Evolutionary conservation across 2,113 vertebrate genomes (phyloP).

Genomic region (Proterorhinus semilunaris): DNA sequence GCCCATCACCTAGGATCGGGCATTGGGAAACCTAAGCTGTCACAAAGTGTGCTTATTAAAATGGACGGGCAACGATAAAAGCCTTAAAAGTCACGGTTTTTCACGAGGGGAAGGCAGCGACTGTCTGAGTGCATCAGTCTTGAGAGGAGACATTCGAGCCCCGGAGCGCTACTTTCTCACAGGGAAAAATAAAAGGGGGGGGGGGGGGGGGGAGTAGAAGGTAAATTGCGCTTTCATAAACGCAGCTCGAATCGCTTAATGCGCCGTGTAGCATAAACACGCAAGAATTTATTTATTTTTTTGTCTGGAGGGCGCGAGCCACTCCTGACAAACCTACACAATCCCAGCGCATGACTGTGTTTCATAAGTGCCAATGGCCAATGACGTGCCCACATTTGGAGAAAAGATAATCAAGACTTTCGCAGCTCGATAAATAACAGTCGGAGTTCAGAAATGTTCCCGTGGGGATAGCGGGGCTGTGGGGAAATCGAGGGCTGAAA

Average conservation of each 20-base stretch:
- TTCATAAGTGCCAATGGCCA: slow-evolving; percentile 16
- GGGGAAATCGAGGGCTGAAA: neutral
- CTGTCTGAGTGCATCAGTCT: slow-evolving; percentile 68
- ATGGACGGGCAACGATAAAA: slow-evolving; percentile 57
- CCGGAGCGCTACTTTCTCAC: slow-evolving; percentile 35
- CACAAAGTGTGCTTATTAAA: slow-evolving; percentile 76
- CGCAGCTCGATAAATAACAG: neutral
- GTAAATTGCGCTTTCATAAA: slow-evolving; percentile 49
- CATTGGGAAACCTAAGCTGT: slow-evolving; percentile 68
- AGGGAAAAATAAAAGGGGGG: slow-evolving; percentile 7
- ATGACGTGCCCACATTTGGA: neutral
- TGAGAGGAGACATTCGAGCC: slow-evolving; percentile 50
- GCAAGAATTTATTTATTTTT: slow-evolving; percentile 53
- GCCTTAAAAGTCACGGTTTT: slow-evolving; percentile 44
- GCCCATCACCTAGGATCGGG: slow-evolving; percentile 57
- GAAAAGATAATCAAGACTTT: neutral
- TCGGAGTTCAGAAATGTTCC: neutral
- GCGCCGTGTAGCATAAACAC: slow-evolving; percentile 48
- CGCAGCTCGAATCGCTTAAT: slow-evolving; percentile 47
- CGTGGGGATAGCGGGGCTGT: neutral
- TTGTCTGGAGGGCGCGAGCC: slow-evolving; percentile 23
- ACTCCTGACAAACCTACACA: slow-evolving; percentile 13
- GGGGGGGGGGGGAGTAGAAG: neutral
- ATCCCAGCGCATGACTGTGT: slow-evolving; percentile 11
- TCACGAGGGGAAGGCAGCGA: slow-evolving; percentile 43